phyloP scores from a whole-genome alignment of 1,140 invertebrate species.

The Phthorimaea operculella region DNA sequence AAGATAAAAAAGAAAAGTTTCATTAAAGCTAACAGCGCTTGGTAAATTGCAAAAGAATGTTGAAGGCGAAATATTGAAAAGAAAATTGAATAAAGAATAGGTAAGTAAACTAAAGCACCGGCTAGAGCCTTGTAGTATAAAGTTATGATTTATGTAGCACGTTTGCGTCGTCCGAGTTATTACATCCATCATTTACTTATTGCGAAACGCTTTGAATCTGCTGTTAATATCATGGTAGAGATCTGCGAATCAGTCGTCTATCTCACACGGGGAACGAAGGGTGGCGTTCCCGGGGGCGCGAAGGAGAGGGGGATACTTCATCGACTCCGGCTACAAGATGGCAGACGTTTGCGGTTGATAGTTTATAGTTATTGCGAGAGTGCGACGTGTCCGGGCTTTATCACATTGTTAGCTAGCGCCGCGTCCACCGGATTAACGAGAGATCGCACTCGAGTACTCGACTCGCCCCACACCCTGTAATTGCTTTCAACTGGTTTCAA shows the following conservation, averaged over 20 bases:
- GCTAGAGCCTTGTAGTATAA: too few species aligned
- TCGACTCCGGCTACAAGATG: constrained; percentile 61
- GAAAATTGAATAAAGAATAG: too few species aligned
- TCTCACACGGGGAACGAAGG: constrained; percentile 21
- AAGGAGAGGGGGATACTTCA: constrained; percentile 55
- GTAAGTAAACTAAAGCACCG: too few species aligned
- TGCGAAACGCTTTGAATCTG: not conserved
- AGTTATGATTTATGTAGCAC: not conserved
- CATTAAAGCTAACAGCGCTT: too few species aligned
- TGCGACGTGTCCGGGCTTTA: constrained; percentile 58
- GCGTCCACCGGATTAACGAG: constrained; percentile 56
- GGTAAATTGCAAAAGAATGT: too few species aligned
- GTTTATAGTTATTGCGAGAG: constrained; percentile 67
- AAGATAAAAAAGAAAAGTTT: too few species aligned
- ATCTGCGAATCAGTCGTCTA: constrained; percentile 26
- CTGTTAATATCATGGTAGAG: not conserved
- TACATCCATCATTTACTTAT: not conserved
- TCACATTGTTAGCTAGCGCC: constrained; percentile 62
- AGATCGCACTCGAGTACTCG: constrained; percentile 37
- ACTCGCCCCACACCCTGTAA: constrained; percentile 29
- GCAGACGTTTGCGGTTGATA: constrained; percentile 66
- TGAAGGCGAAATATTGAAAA: too few species aligned
- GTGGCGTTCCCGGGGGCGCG: constrained; percentile 25
- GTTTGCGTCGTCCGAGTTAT: not conserved
- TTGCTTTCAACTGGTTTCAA: constrained; percentile 24